phyloP scores from a whole-genome alignment of 1,140 invertebrate genomes.

The Phortica variegata region DNA sequence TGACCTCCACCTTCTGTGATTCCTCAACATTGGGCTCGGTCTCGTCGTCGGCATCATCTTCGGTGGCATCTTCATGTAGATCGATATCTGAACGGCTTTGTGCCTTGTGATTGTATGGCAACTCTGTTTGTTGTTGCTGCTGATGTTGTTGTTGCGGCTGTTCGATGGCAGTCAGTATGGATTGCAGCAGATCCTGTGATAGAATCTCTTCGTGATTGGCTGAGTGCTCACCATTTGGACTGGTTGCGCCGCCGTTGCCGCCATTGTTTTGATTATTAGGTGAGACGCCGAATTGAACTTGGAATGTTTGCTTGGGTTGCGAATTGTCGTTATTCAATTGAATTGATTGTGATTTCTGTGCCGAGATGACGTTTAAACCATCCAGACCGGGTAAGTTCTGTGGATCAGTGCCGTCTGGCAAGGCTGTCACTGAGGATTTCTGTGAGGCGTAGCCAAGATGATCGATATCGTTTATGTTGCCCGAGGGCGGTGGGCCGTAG shows the following conservation, averaged over 20 bases:
- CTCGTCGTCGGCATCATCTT: slow-evolving; percentile 10
- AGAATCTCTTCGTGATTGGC: slow-evolving; percentile 71
- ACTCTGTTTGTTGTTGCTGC: slow-evolving; percentile 16
- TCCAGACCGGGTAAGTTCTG: slow-evolving; percentile 42
- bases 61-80: slow-evolving; percentile 21
- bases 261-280: slow-evolving; percentile 18
- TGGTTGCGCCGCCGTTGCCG: slow-evolving; percentile 25
- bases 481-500: slow-evolving; percentile 43
- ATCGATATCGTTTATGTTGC: slow-evolving; percentile 37
- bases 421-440: slow-evolving; percentile 30
- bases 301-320: slow-evolving; percentile 64
- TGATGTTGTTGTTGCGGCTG: slow-evolving; percentile 57
- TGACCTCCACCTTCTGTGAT: slow-evolving; percentile 32
- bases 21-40: slow-evolving; percentile 13
- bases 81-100: slow-evolving; percentile 43
- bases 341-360: slow-evolving; percentile 46
- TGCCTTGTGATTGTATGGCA: slow-evolving; percentile 32
- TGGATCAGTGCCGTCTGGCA: slow-evolving; percentile 41
- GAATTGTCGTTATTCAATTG: slow-evolving; percentile 60
- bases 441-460: slow-evolving; percentile 45
- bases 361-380: slow-evolving; percentile 60
- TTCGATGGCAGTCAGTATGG: slow-evolving; percentile 74
- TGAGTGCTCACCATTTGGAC: slow-evolving; percentile 32
- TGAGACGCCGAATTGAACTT: slow-evolving; percentile 71
- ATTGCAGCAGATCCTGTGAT: slow-evolving; percentile 74